These are phyloP conservation scores for Perithous albicinctus DNA, from an alignment of 2,888 invertebrate genomes.

Conservation along the genomic window DNA sequence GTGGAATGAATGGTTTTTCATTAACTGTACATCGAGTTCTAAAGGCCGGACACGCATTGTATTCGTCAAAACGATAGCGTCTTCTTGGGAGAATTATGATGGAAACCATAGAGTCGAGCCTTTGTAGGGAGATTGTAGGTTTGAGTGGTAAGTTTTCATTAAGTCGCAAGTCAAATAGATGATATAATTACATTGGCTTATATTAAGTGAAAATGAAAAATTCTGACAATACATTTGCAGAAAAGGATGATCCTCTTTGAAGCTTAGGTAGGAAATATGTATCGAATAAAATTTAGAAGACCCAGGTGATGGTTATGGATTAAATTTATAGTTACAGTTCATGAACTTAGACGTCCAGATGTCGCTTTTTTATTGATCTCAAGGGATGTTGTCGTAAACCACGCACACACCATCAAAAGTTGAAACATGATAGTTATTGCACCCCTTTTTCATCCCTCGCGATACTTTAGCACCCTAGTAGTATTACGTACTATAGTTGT, in stretches of 20 bases:
- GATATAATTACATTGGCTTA: background rate
- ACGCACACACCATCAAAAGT: slow-evolving; percentile 20
- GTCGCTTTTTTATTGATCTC: slow-evolving; percentile 49
- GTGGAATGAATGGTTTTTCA: background rate
- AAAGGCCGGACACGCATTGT: background rate
- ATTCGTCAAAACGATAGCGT: background rate
- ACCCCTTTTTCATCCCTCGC: slow-evolving; percentile 37
- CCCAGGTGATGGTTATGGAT: background rate
- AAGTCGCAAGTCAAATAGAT: background rate
- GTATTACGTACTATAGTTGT: slow-evolving; percentile 18
- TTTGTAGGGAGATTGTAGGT: background rate
- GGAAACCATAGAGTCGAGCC: background rate
- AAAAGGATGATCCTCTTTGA: background rate
- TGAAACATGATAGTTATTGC: slow-evolving; percentile 59
- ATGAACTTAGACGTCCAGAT: slow-evolving; percentile 21
- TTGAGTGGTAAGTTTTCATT: background rate
- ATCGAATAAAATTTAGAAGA: background rate
- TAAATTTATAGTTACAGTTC: background rate
- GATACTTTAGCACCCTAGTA: slow-evolving; percentile 20
- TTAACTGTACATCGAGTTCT: background rate
- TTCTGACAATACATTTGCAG: background rate
- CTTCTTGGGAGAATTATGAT: background rate
- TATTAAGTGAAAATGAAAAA: too few relatives aligned
- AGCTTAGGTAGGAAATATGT: background rate
- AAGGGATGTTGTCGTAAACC: slow-evolving; percentile 38